These are phyloP conservation scores for Brachionus calyciflorus DNA, from an alignment of 1,140 invertebrate genomes.

Conservation along the genomic window DNA sequence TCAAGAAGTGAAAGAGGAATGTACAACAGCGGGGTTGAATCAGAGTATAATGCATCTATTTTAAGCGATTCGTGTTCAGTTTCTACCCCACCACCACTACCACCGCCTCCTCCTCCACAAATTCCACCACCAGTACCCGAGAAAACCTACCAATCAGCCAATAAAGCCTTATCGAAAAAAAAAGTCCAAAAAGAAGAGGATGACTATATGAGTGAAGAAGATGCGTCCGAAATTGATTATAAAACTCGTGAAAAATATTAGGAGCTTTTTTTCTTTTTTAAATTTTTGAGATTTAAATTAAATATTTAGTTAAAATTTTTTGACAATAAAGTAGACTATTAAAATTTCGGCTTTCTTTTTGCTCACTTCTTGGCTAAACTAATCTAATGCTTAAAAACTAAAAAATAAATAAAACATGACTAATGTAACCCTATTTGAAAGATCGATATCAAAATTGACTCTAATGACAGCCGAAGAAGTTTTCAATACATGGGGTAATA, in stretches of 20 bases:
- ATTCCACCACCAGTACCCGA: constrained; percentile 17
- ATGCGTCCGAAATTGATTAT: background rate
- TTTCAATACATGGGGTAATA: constrained; percentile 23
- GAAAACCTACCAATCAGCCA: constrained; percentile 3
- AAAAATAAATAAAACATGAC: background rate
- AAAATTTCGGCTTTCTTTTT: too few relatives aligned
- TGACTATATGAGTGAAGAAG: background rate
- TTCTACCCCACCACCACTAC: background rate
- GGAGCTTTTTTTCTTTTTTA: constrained; percentile 4
- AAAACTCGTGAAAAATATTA: background rate
- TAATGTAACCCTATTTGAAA: constrained; percentile 29
- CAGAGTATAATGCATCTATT: constrained; percentile 39
- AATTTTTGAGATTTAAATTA: constrained; percentile 31
- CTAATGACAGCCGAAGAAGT: constrained; percentile 23
- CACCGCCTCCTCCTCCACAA: background rate
- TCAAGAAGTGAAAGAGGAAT: background rate
- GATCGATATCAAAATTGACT: constrained; percentile 32
- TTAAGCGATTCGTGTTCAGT: constrained; percentile 38
- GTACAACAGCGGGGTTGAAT: constrained; percentile 28
- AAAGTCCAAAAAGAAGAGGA: background rate
- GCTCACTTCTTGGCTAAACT: background rate
- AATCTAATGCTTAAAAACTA: too few relatives aligned
- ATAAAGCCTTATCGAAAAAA: background rate
- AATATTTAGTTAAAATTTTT: background rate
- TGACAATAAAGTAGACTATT: constrained; percentile 18